These are phyloP conservation scores for Zosterops japonicus DNA, from an alignment of 2,113 vertebrate genomes.

Conservation along the genomic window DNA sequence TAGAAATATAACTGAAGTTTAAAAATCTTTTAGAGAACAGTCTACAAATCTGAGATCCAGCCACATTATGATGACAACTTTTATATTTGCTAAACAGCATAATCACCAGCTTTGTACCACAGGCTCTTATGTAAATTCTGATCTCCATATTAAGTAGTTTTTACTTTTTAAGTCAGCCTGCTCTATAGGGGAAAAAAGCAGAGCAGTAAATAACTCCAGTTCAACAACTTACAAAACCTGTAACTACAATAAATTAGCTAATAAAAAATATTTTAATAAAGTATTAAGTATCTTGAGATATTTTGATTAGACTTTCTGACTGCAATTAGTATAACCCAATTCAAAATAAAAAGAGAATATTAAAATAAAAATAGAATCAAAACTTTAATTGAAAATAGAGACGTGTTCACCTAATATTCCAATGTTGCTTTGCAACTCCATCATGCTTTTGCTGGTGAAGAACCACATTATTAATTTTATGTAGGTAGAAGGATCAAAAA, in stretches of 20 bases:
- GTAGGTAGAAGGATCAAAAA: not conserved
- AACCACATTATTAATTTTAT: not conserved
- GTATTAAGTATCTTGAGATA: not conserved
- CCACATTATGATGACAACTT: not conserved
- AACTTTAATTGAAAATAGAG: not conserved
- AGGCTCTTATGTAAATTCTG: not conserved
- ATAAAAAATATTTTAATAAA: not conserved
- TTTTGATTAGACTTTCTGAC: not conserved
- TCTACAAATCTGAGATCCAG: not conserved
- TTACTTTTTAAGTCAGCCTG: not conserved
- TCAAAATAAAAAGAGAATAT: not conserved
- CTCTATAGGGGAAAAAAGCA: not conserved
- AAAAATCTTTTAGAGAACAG: not conserved
- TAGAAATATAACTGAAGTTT: not conserved
- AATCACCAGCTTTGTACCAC: not conserved
- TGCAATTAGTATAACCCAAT: not conserved
- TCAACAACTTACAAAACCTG: not conserved
- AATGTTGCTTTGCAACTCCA: not conserved
- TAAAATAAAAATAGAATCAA: not conserved
- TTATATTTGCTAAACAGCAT: not conserved
- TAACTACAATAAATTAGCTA: not conserved
- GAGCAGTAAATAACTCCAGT: not conserved
- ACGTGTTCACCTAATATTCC: not conserved
- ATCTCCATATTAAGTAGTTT: not conserved
- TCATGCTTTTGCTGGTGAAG: not conserved